Conservation (phyloP, 2,797 vertebrate genomes). For the Halcyon chelicuti region DNA sequence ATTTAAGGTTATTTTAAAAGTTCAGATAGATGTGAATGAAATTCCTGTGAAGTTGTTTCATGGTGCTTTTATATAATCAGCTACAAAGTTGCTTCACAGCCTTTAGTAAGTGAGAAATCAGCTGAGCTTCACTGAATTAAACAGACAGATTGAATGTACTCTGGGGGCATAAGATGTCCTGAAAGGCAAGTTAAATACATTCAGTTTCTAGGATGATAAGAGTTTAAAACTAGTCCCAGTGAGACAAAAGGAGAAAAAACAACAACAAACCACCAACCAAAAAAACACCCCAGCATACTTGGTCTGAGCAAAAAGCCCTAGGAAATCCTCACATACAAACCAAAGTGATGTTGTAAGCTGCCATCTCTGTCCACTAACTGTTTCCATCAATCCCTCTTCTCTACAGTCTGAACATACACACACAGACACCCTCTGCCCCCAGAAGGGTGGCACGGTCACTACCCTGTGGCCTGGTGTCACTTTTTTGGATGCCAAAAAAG, state of each 20-base stretch:
- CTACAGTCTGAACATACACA: neutral
- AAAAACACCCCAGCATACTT: neutral
- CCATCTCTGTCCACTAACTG: neutral
- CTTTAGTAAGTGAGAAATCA: constrained; percentile 48
- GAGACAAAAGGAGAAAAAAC: neutral
- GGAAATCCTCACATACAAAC: neutral
- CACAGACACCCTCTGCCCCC: neutral
- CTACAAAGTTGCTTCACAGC: constrained; percentile 51
- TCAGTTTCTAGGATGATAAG: constrained; percentile 28
- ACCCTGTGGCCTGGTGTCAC: neutral
- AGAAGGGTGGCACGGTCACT: neutral
- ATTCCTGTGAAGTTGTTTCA: constrained; percentile 45
- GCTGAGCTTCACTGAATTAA: constrained; percentile 58
- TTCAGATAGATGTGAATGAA: neutral
- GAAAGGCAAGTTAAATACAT: constrained; percentile 48
- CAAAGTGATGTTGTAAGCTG: neutral
- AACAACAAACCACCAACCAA: no score
- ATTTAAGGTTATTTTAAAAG: constrained; percentile 48
- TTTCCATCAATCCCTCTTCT: neutral
- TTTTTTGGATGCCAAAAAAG: neutral
- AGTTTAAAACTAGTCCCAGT: constrained; percentile 34
- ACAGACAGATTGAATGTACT: constrained; percentile 43
- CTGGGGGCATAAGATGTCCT: constrained; percentile 22
- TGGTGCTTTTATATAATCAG: constrained; percentile 33
- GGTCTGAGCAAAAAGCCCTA: neutral